Base-by-base conservation (phyloP, 2,888 invertebrate genomes). In the Ophion slaviceki region DNA sequence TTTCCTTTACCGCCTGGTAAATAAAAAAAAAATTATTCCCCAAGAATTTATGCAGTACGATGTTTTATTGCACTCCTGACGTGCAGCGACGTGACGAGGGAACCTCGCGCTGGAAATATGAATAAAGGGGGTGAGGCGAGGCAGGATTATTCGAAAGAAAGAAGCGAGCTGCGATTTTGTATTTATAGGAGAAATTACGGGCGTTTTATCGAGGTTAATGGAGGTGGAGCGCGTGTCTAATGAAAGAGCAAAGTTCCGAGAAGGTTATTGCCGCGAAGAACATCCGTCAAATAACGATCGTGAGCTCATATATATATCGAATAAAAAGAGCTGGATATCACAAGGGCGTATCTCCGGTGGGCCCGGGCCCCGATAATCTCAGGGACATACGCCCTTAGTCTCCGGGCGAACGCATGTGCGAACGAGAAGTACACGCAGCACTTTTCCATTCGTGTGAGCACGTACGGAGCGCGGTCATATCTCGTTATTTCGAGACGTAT, bases 191-290 rank as follows among this genome's bases (percentile, higher is more conserved):
- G 5, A 53, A 82, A 77, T 75, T 40, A 82, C 36, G 28, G 36
- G 70, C 47, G 76, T 77, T 80, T 80, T 76, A 76, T 74, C 67
- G 80, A 71, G 71, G 76, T 81, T 76, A 57, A 84, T 84, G 24
- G 71, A 72, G 67, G 77, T 62, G 61, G 40, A 62, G 57, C 70
- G 70, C 53, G 62, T 64, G 62, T 77, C 28, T 77, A 82, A 82
- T 71, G 82, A 71, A 82, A 77, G 77, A 67, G 71, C 66, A 72
- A 72, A 78, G 47, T 59, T 66, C 20, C 61, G 59, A 64, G 64
- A 62, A 28, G 67, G 28, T 72, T 40, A 45, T 64, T 70, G 57
- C 68, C 20, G 62, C 64, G 24, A 68, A 85, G 78, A 79, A 62
- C 53, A 61, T 75, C 74, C 68, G 71, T 64, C 74, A 72, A 67